Evolutionary conservation across 1,140 invertebrate species (phyloP).

Genomic region (Drosophila nasuta): DNA sequence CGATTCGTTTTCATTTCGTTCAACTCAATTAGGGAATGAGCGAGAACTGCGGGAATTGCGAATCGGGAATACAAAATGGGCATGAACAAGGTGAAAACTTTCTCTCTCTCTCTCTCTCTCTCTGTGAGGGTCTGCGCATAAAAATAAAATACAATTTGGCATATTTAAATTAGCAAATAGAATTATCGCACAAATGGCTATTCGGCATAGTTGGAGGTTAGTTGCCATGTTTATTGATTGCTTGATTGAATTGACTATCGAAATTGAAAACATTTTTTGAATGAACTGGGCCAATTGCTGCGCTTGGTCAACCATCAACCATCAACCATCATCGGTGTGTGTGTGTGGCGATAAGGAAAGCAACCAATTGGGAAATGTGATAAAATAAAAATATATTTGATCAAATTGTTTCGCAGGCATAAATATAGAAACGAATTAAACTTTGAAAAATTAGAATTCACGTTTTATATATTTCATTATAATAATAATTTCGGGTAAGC

Average conservation of each 20-base stretch:
- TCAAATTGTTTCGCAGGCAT: background rate
- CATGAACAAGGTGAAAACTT: background rate
- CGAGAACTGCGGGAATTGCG: background rate
- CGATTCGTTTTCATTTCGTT: conserved; percentile 59
- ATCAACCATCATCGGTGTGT: background rate
- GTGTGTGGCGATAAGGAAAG: background rate
- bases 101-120: background rate
- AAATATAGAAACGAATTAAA: background rate
- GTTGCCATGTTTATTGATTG: conserved; percentile 81
- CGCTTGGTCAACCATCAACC: background rate
- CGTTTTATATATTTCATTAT: too few relatives aligned
- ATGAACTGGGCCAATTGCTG: conserved; percentile 12
- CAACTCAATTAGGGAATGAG: conserved; percentile 69
- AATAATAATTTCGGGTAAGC: too few relatives aligned
- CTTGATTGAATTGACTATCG: conserved; percentile 70
- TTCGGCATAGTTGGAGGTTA: conserved; percentile 61
- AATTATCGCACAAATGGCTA: conserved; percentile 63
- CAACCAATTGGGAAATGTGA: background rate
- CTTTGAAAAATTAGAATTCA: too few relatives aligned
- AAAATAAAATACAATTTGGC: conserved; percentile 76
- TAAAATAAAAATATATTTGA: background rate
- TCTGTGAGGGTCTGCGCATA: background rate
- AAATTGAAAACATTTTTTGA: conserved; percentile 41
- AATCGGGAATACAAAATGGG: conserved; percentile 8
- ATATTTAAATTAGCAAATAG: conserved; percentile 83